Base-by-base conservation (phyloP, 1,140 invertebrate species). In the Anastrepha obliqua region DNA sequence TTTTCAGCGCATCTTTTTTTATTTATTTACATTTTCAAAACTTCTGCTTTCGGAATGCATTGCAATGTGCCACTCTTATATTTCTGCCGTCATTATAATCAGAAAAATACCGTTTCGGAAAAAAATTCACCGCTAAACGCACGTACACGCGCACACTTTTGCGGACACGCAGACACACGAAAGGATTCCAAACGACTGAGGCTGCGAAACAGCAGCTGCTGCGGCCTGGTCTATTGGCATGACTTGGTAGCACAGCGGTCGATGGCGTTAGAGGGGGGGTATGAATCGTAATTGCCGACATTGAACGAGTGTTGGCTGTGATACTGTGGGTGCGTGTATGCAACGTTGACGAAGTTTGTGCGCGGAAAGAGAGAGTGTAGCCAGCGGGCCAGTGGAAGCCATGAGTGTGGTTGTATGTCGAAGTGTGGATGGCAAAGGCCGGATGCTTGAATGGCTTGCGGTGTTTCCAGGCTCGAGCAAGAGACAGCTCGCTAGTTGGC, bases 111-210 rank as follows among this genome's bases (percentile, higher is more conserved):
- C 20, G 47, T 81, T 81, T 55, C 74, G 47, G 74, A 55, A 81
- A 55, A n/a, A 55, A 20, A 81, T 3, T 74, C 64, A 55, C 74
- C 74, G 51, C 11, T 81, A 20, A 8, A 58, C 74, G 47, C 17
- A n/a, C 47, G 47, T 55, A 55, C 47, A 81, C 74, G 74, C 74
- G 74, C 44, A 55, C 74, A 20, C n/a, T n/a, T 55, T 81, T 55
- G 9, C 74, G 47, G 44, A 81, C 74, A 55, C 74, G 74, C 74
- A 81, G 8, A 81, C 47, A 81, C 74, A 51, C 74, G 74, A 81
- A 81, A 81, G n/a, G 74, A 81, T 81, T 81, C 47, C 74, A 51
- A 81, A 81, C 74, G 74, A 81, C 74, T 81, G 74, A 81, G 47
- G 74, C 74, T 81, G 74, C 20, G 74, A 81, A 81, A 2, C 47